Evolutionary conservation across 2,888 invertebrate species (phyloP), one percentile per base, ranked within the genome.

Genomic region (Drosophila kuntzei): DNA sequence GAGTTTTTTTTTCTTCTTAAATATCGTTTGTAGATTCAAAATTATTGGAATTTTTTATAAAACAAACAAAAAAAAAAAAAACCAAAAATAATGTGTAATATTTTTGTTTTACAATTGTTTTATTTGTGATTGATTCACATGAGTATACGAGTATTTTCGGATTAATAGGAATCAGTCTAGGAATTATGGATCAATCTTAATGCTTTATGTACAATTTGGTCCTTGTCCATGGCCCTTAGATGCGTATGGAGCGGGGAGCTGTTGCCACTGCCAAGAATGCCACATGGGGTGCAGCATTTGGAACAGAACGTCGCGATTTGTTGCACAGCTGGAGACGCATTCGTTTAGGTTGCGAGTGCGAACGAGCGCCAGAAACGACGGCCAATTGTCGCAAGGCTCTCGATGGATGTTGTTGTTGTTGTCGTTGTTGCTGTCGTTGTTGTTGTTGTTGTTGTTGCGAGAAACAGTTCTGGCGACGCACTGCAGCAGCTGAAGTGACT

Each of bases 241-340:
- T 83, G 59, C 85, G 80, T 34, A 85, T 67, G 34, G 75, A 64
- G 49, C 82, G 85, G 12, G 58, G 46, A 29, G 55, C 8, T 8
- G 67, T 36, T 32, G 41, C 5, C 6, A 65, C 37, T 36, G 29
- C 49, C 8, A 27, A 34, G 6, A 53, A 37, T 5, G 44, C 54
- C 8, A 22, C 16, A 41, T 41, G 29, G n/a, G 44, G 7, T 2
- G 9, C 29, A n/a, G 46, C 22, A 37, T 37, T 27, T 11, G 75
- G 46, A 11, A 36, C 29, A 2, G 76, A 50, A 9, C 54, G 53
- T 0, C 76, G 61, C 2, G 49, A 12, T 9, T 46, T 54, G 7
- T 46, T 27, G 20, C 8, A 20, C 0, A 55, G 18, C 11, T 59
- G 55, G 0, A 75, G 36, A 8, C 76, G 79, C 34, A 59, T 29